Evolutionary conservation across 2,797 vertebrate species (phyloP).

Genomic region (Crossoptilon crossoptilon): DNA sequence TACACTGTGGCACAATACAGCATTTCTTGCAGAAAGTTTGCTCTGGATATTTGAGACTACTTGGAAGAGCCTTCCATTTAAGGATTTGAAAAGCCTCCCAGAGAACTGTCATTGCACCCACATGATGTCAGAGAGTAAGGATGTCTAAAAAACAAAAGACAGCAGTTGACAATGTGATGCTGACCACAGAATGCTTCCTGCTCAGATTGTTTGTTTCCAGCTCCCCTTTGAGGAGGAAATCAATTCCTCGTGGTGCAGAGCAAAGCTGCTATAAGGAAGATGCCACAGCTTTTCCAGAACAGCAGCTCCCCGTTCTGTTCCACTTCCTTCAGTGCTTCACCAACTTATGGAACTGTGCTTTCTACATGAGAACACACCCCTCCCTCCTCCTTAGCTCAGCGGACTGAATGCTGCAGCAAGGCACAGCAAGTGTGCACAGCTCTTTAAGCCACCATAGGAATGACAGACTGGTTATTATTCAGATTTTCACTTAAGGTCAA

Average conservation of each 20-base stretch:
- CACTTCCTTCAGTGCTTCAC: not conserved
- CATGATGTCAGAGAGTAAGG: not conserved
- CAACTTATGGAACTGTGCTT: not conserved
- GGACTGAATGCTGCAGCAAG: not conserved
- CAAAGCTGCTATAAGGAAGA: not conserved
- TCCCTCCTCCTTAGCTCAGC: not conserved
- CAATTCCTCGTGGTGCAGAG: not conserved
- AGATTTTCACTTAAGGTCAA: not conserved
- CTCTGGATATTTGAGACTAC: not conserved
- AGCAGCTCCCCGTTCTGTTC: not conserved
- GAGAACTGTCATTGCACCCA: rapidly evolving
- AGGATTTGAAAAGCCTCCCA: not conserved
- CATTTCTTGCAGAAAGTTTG: not conserved
- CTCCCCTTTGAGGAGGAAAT: not conserved
- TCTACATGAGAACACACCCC: not conserved
- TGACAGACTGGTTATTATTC: not conserved
- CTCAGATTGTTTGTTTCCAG: not conserved
- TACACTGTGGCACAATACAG: not conserved
- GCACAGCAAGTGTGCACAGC: not conserved
- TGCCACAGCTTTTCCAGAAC: not conserved
- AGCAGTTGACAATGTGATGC: not conserved
- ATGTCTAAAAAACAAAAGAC: not conserved
- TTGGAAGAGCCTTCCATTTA: not conserved
- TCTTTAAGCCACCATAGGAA: not conserved
- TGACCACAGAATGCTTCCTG: not conserved